phyloP scores from a whole-genome alignment of 2,113 vertebrate species.

The Porphyrio hochstetteri region DNA sequence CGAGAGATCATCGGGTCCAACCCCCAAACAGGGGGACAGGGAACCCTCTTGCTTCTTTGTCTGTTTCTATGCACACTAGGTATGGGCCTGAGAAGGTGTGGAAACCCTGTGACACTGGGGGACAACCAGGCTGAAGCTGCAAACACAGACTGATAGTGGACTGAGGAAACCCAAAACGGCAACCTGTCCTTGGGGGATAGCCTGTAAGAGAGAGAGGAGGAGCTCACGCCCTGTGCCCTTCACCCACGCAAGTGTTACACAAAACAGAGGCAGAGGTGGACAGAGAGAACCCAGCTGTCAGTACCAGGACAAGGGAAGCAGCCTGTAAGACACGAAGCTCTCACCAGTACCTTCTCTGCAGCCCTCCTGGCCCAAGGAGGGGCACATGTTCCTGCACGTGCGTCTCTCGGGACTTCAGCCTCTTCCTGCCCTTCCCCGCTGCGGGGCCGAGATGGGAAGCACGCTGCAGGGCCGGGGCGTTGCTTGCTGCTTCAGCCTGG shows the following conservation, averaged over 20 bases:
- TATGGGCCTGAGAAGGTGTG: not conserved
- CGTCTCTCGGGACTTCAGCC: constrained; percentile 44
- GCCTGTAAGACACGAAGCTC: not conserved
- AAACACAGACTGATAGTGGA: not conserved
- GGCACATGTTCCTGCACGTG: not conserved
- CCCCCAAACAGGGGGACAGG: no score
- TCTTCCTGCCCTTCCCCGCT: constrained; percentile 51
- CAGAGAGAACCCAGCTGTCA: not conserved
- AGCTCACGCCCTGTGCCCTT: not conserved
- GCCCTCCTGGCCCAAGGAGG: not conserved
- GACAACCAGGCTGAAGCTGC: not conserved
- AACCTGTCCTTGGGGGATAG: not conserved
- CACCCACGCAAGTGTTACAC: not conserved
- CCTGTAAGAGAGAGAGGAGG: not conserved
- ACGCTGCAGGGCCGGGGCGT: not conserved
- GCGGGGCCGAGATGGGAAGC: not conserved
- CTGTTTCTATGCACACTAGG: accelerated
- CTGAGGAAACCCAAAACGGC: not conserved
- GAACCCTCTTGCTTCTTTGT: not conserved
- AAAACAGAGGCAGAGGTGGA: not conserved
- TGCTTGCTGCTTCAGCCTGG: not conserved
- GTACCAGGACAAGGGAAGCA: not conserved
- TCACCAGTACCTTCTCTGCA: constrained; percentile 50
- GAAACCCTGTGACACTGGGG: not conserved
- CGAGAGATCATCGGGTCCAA: no score